Evolutionary conservation across 2,113 vertebrate species (phyloP).

Genomic region (Perognathus longimembris): DNA sequence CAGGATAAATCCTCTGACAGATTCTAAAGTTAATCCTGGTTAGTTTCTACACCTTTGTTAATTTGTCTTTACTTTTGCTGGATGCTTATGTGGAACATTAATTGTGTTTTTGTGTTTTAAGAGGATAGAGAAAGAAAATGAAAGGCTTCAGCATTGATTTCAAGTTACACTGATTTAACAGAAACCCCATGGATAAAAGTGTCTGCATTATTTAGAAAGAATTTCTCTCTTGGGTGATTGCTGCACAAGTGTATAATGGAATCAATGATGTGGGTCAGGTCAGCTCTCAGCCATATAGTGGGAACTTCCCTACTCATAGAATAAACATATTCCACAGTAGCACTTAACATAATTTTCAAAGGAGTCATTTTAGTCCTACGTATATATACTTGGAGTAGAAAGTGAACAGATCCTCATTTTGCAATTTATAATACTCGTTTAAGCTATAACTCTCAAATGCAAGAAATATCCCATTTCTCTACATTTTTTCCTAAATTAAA

Average conservation of each 20-base stretch:
- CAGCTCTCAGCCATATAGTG: background rate
- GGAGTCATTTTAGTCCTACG: background rate
- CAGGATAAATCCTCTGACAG: background rate
- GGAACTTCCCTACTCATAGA: background rate
- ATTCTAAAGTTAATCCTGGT: background rate
- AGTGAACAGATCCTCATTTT: slow-evolving; percentile 27
- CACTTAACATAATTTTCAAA: background rate
- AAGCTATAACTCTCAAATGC: background rate
- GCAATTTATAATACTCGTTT: background rate
- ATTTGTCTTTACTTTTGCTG: background rate
- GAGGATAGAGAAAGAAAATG: background rate
- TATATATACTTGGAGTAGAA: background rate
- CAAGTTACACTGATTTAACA: background rate
- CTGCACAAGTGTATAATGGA: background rate
- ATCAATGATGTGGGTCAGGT: background rate
- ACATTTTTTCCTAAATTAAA: background rate
- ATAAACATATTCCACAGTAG: background rate
- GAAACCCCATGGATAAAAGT: background rate
- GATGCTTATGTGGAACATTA: background rate
- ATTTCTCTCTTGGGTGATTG: background rate
- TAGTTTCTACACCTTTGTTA: background rate
- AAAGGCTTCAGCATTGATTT: background rate
- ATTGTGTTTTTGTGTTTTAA: background rate
- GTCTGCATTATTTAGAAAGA: background rate
- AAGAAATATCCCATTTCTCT: background rate